phyloP scores from a whole-genome alignment of 1,140 invertebrate species.

The Platyura marginata region DNA sequence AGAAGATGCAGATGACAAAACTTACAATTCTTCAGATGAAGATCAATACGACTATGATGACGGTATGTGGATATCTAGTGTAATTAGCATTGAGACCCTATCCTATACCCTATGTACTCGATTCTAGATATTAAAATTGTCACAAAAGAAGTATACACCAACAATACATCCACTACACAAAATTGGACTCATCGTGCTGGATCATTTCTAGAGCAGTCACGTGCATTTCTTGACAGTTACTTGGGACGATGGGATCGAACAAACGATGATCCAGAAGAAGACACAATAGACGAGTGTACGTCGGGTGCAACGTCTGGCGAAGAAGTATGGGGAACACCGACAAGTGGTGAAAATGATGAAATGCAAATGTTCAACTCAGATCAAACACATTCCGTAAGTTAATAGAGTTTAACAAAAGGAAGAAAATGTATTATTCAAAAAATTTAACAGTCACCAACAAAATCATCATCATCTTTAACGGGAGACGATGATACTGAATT shows the following conservation, averaged over 20 bases:
- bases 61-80: neutral
- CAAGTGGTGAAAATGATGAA: constrained; percentile 60
- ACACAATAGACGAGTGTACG: constrained; percentile 39
- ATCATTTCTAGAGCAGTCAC: constrained; percentile 43
- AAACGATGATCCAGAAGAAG: constrained; percentile 28
- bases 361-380: constrained; percentile 39
- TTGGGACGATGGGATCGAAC: constrained; percentile 20
- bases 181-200: constrained; percentile 62
- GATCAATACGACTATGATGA: constrained; percentile 5
- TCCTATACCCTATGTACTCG: constrained; percentile 1
- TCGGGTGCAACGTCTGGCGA: constrained; percentile 63
- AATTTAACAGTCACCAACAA: constrained; percentile 31
- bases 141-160: constrained; percentile 9
- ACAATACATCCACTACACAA: constrained; percentile 15
- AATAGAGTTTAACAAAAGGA: neutral
- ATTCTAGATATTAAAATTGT: constrained; percentile 9
- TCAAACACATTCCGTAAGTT: constrained; percentile 23
- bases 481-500: constrained; percentile 45
- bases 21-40: constrained; percentile 10
- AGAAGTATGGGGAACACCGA: constrained; percentile 71
- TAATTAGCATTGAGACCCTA: neutral
- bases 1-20: constrained; percentile 34
- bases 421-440: neutral
- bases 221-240: constrained; percentile 25
- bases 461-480: constrained; percentile 41